Base-by-base conservation (phyloP, 2,113 vertebrate genomes). In the Nicator chloris region DNA sequence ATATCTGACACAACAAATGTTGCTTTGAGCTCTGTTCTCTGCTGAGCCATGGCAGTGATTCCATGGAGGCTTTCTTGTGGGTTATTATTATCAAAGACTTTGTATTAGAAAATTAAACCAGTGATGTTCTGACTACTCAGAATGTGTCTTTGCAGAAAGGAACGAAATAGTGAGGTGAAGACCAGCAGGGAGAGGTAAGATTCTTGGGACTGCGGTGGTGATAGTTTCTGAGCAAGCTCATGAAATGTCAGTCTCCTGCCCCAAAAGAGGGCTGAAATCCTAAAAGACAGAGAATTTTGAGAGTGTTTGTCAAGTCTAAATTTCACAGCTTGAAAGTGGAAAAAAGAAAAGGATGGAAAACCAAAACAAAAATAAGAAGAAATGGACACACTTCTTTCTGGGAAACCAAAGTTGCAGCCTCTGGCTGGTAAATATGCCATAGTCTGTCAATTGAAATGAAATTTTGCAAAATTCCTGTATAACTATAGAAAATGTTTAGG, bases 21-120 rank as follows among this genome's bases (percentile, higher is more conserved):
- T 95, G 82, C 75, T 92, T 75, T 91, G 91, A 96, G 88, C 64
- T 91, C 64, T 71, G 57, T 65, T 94, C 56, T 73, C 75, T 89
- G 51, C 90, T 81, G 82, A 94, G 82, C 91, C 47, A 39, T 65
- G 72, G 51, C 54, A 63, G 42, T 33, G 63, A 79, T 77, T 88
- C 86, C 75, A 27, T 56, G 47, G 78, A 59, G 72, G 31, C 49
- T 92, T 69, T 50, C 66, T 66, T 80, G 15, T 82, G 57, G 42
- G 63, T 66, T 75, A 91, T 83, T 70, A 47, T 33, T 92, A 86
- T 35, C 88, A 90, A 93, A 82, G 66, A 42, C 23, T 82, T 82
- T 28, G 68, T 78, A 80, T 88, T 59, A 90, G 49, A 72, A 96
- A 91, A 80, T 37, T 63, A 84, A 91, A 85, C 3, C 11, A 37